Percentiles rank a stretch among this genome's conserved stretches.
phyloP scores from a whole-genome alignment of 2,113 vertebrate genomes.

The Pleuronectes platessa region DNA sequence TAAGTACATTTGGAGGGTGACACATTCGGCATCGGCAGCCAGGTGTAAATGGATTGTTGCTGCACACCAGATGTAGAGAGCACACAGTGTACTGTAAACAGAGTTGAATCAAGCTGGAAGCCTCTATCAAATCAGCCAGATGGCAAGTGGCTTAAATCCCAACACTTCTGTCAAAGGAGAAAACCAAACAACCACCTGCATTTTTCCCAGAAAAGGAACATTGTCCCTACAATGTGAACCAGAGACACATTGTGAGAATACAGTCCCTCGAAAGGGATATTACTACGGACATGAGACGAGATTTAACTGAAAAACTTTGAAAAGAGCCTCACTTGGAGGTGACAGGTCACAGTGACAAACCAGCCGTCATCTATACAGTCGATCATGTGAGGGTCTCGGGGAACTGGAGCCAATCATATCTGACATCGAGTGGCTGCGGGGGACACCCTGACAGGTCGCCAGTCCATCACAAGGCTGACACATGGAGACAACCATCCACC shows the following conservation, averaged over 20 bases:
- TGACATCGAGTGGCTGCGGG: too few relatives aligned
- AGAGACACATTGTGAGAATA: background rate
- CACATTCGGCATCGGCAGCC: slow-evolving; percentile 18
- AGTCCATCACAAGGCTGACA: too few relatives aligned
- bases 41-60: slow-evolving; percentile 7
- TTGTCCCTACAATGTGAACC: background rate
- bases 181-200: background rate
- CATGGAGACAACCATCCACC: too few relatives aligned
- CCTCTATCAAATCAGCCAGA: slow-evolving; percentile 11
- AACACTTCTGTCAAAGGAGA: background rate
- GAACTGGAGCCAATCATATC: too few relatives aligned
- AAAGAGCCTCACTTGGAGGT: background rate
- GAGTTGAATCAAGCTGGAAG: slow-evolving; percentile 6
- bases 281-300: background rate
- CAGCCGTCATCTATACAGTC: too few relatives aligned
- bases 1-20: slow-evolving; percentile 6
- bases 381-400: too few relatives aligned
- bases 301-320: background rate
- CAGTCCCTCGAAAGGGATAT: background rate
- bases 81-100: slow-evolving; percentile 10
- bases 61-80: slow-evolving; percentile 12
- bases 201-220: background rate
- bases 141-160: background rate
- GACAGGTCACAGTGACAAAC: background rate
- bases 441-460: too few relatives aligned